phyloP scores from a whole-genome alignment of 2,888 invertebrate genomes.

The Apoderus coryli region DNA sequence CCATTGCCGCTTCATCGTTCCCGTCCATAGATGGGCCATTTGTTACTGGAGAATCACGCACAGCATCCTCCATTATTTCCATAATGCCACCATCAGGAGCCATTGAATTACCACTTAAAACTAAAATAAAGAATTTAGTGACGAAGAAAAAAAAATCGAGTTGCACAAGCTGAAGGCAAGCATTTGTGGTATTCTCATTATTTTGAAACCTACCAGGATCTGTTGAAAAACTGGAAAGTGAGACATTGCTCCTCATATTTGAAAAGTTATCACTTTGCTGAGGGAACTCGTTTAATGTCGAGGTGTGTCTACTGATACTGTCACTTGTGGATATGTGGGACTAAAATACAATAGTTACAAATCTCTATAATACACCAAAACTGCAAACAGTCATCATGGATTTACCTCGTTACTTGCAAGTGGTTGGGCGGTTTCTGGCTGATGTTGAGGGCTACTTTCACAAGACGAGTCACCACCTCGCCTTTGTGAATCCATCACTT shows the following conservation, averaged over 20 bases:
- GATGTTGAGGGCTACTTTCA: constrained; percentile 35
- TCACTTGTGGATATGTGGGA: constrained; percentile 32
- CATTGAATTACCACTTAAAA: constrained; percentile 25
- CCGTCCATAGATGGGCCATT: constrained; percentile 43
- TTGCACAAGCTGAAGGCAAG: no score
- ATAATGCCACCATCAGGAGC: constrained; percentile 42
- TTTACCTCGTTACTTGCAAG: constrained; percentile 26
- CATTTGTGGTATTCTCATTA: no score
- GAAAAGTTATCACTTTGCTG: constrained; percentile 17
- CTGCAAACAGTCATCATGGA: no score
- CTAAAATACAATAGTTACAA: constrained; percentile 21
- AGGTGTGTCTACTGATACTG: constrained; percentile 25
- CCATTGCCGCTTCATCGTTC: constrained; percentile 83
- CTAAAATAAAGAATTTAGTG: no score
- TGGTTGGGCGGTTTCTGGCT: no score
- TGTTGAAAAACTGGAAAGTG: constrained; percentile 34
- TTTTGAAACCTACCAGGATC: no score
- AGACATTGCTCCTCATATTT: constrained; percentile 35
- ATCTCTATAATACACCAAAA: constrained; percentile 2
- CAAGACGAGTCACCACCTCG: constrained; percentile 37
- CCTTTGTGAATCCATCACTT: constrained; percentile 48
- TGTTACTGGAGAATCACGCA: constrained; percentile 31
- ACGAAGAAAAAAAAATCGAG: no score
- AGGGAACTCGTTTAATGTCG: constrained; percentile 20
- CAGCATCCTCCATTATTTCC: constrained; percentile 41